phyloP scores from a whole-genome alignment of 2,113 vertebrate species.

The Geococcyx californianus region DNA sequence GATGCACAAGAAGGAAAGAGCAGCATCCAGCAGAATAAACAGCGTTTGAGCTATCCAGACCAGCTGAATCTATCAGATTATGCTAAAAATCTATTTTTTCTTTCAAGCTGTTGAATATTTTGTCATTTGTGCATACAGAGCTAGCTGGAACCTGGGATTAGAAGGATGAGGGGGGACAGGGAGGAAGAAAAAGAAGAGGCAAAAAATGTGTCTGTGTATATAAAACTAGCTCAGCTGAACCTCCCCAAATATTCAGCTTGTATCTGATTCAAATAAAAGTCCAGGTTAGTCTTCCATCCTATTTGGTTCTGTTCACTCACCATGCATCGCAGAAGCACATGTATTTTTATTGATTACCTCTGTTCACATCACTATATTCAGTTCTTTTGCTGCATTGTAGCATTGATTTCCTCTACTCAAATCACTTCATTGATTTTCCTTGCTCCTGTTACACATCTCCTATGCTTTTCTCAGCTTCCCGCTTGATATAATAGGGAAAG shows the following conservation, averaged over 20 bases:
- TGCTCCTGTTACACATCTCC: neutral
- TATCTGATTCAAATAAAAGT: neutral
- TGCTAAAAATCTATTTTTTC: neutral
- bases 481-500: neutral
- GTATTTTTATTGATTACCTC: slow-evolving; percentile 11
- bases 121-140: neutral
- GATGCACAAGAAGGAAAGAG: neutral
- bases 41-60: neutral
- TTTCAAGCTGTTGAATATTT: neutral
- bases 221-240: neutral
- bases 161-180: accelerated
- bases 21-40: neutral
- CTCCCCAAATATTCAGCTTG: neutral
- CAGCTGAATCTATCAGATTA: neutral
- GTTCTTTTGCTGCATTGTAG: neutral
- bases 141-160: neutral
- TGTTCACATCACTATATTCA: neutral
- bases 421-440: slow-evolving; percentile 29
- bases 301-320: neutral
- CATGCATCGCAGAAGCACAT: neutral
- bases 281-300: neutral
- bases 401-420: slow-evolving; percentile 44
- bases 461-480: neutral
- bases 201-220: neutral
- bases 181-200: neutral